Conservation (phyloP, 2,888 invertebrate species). For the Atethmia centrago region DNA sequence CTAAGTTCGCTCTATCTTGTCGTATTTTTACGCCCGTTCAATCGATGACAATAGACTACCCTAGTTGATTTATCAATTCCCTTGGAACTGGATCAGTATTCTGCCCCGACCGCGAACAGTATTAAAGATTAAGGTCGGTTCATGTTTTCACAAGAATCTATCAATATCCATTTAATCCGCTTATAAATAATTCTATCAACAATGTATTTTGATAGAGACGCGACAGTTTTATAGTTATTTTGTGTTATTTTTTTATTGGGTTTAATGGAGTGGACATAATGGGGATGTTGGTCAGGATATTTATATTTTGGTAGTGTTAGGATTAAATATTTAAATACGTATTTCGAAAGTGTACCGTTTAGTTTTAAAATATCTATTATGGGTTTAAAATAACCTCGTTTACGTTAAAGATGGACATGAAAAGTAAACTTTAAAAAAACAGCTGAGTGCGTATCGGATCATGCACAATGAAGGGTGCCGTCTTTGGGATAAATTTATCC, state of each 20-base stretch:
- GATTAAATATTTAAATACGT: slow-evolving; percentile 2
- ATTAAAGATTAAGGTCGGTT: slow-evolving; percentile 39
- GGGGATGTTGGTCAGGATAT: not conserved
- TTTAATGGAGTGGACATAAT: slow-evolving; percentile 32
- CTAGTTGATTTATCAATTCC: slow-evolving; percentile 33
- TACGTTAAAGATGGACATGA: no score
- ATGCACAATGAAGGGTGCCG: no score
- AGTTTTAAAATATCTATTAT: not conserved
- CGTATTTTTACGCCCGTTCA: slow-evolving; percentile 1
- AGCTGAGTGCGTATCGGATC: no score
- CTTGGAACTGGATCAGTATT: slow-evolving; percentile 40
- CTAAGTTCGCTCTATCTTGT: not conserved
- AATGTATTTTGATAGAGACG: slow-evolving; percentile 49
- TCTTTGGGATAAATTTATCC: no score
- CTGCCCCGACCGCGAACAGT: slow-evolving; percentile 1
- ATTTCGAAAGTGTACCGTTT: not conserved
- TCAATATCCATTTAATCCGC: slow-evolving; percentile 55
- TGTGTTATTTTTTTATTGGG: slow-evolving; percentile 32
- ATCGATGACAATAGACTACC: slow-evolving; percentile 1
- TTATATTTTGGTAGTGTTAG: not conserved
- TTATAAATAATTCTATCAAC: slow-evolving; percentile 59
- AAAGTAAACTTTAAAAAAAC: no score
- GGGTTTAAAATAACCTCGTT: no score
- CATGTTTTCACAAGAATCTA: slow-evolving; percentile 42
- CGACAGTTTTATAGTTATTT: slow-evolving; percentile 28